These are phyloP conservation scores for Stichodactyla mertensii DNA, from an alignment of 64 coral and sea anemone species.

Conservation along the genomic window DNA sequence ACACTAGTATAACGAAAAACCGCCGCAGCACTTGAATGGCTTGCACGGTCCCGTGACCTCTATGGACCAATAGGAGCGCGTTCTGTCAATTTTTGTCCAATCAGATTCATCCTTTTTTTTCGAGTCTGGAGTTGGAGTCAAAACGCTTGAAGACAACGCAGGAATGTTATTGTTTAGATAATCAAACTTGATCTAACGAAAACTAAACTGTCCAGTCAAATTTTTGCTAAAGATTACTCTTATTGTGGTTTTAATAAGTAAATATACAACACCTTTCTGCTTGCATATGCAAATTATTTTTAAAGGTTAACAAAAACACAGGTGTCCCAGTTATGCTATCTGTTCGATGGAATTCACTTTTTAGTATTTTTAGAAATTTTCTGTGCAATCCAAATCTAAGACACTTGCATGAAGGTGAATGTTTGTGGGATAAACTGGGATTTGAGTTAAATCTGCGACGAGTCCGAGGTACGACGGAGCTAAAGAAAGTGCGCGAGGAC, in stretches of 20 bases:
- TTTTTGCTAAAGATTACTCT: slow-evolving; percentile 5
- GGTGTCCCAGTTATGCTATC: neutral
- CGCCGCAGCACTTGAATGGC: slow-evolving; percentile 92
- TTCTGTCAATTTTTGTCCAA: slow-evolving; percentile 39
- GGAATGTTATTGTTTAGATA: slow-evolving; percentile 19
- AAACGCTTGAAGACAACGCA: neutral
- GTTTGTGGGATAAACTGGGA: no score
- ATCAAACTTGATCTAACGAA: neutral
- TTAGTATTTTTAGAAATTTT: neutral
- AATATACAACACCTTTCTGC: neutral
- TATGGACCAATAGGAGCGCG: slow-evolving; percentile 41
- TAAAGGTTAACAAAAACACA: neutral
- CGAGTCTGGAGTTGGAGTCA: neutral
- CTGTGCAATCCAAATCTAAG: neutral
- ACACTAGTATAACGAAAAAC: slow-evolving; percentile 84
- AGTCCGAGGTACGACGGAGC: no score
- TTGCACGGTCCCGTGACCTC: slow-evolving; percentile 57
- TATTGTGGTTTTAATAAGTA: slow-evolving; percentile 12
- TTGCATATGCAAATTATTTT: neutral
- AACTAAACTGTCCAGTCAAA: neutral
- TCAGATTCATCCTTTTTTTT: slow-evolving; percentile 9
- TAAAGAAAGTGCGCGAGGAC: no score
- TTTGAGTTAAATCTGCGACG: no score
- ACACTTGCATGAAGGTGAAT: neutral
- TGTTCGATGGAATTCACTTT: neutral